Base-by-base conservation (phyloP, 2,113 vertebrate genomes). In the Ivindomyrus marchei region DNA sequence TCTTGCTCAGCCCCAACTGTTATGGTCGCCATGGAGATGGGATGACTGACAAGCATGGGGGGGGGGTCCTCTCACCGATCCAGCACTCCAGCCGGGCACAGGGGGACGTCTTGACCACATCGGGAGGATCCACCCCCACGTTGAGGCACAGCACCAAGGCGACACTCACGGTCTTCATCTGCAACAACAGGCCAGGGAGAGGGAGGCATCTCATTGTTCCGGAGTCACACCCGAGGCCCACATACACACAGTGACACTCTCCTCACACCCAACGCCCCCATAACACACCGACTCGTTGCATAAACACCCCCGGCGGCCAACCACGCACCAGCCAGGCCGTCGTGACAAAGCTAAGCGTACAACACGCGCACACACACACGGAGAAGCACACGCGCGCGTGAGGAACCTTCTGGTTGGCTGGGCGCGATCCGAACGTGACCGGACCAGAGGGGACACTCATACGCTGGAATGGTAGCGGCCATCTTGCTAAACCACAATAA, bases 91-190 rank as follows among this genome's bases (percentile, higher is more conserved):
- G 92, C 0, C 98, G 95, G 19, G 98, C 98, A 9, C 98, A 99
- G 24, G 98, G 98, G 1, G 98, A 99, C 0, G 98, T 99, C 96
- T 99, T 99, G 93, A 99, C 98, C 93, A 99, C 98, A 1, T 99
- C 98, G 0, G 98, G 98, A 86, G 98, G 98, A 92, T 99, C 98
- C 93, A 99, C 98, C 0, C 98, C 98, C 0, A 99, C 98, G 0
- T 99, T 99, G 88, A 99, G 97, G 94, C 98, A 99, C 93, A 99
- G 88, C 87, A 99, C 98, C 92, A 99, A 95, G 62, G 98, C 98
- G 42, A 99, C 98, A 0, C 98, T 99, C n/a, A 99, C 98, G 0
- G 98, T 99, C 96, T 99, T 99, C 98, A 99, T 99, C 98, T 99
- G 93, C 31, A 6, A 85, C 49, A 24, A 85, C 62, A 66, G 36